Percentiles rank a stretch among this genome's conserved stretches.
These are phyloP conservation scores for Gonatopus flavifemur DNA, from an alignment of 1,140 invertebrate species.

Conservation along the genomic window DNA sequence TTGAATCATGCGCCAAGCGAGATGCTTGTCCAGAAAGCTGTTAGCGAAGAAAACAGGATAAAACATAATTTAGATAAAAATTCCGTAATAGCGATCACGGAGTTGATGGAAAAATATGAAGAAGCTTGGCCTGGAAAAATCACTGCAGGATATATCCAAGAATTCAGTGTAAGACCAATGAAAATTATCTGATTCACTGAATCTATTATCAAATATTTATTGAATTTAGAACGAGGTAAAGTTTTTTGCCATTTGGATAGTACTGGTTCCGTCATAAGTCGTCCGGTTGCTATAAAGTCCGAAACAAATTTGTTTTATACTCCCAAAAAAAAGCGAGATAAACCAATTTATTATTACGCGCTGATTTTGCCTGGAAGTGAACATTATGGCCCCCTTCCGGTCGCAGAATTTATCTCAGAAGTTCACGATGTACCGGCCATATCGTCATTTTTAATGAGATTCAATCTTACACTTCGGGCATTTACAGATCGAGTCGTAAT, in stretches of 20 bases:
- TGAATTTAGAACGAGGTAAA: not conserved
- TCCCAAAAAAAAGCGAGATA: not conserved
- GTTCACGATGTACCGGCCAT: not conserved
- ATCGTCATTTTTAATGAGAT: not conserved
- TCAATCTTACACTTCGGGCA: not conserved
- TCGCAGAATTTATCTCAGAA: not conserved
- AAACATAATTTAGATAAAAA: not conserved
- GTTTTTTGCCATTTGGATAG: not conserved
- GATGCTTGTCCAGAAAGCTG: not conserved
- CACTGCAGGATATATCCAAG: not conserved
- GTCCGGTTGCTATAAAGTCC: not conserved
- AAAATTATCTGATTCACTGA: too few relatives aligned
- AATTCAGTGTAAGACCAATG: not conserved
- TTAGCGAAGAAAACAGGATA: not conserved
- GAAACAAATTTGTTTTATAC: not conserved
- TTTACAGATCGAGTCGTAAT: not conserved
- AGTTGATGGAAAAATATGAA: not conserved
- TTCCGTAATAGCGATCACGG: not conserved
- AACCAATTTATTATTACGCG: not conserved
- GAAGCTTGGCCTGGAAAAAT: not conserved
- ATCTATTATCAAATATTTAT: not conserved
- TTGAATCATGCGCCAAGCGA: not conserved
- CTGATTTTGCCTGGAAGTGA: not conserved
- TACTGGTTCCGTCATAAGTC: not conserved
- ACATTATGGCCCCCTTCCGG: not conserved